Conservation (phyloP, 2,113 vertebrate species). For the Cnemophilus loriae region DNA sequence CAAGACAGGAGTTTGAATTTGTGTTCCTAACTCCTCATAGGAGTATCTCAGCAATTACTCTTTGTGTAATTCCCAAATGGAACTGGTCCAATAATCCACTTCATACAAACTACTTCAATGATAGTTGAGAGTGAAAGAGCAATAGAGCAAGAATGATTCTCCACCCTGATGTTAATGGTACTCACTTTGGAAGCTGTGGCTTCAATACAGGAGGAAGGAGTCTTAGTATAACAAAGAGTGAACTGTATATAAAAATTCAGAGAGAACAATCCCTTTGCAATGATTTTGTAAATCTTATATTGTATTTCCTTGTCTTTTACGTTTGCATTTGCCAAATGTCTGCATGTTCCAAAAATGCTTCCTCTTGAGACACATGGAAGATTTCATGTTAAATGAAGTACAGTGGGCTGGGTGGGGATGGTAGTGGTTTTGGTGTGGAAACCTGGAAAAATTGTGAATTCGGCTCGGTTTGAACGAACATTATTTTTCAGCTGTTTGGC, state of each 20-base stretch:
- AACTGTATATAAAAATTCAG: background rate
- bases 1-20: background rate
- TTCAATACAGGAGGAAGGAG: background rate
- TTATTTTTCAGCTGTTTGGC: slow-evolving; percentile 27
- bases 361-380: background rate
- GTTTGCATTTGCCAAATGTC: background rate
- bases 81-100: fast-evolving
- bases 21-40: background rate
- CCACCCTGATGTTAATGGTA: background rate
- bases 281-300: background rate
- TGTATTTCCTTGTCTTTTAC: background rate
- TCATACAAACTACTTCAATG: background rate
- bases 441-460: slow-evolving; percentile 48
- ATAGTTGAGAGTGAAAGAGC: background rate
- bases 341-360: background rate
- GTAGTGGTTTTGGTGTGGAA: slow-evolving; percentile 36
- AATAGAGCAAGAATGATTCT: background rate
- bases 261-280: background rate
- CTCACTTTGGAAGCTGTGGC: background rate
- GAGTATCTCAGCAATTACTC: background rate
- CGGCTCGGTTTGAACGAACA: background rate
- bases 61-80: background rate
- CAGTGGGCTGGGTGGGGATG: background rate
- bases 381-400: background rate
- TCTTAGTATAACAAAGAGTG: background rate